Evolutionary conservation across 2,888 invertebrate genomes (phyloP).

Genomic region (Linnaemya vulpina): DNA sequence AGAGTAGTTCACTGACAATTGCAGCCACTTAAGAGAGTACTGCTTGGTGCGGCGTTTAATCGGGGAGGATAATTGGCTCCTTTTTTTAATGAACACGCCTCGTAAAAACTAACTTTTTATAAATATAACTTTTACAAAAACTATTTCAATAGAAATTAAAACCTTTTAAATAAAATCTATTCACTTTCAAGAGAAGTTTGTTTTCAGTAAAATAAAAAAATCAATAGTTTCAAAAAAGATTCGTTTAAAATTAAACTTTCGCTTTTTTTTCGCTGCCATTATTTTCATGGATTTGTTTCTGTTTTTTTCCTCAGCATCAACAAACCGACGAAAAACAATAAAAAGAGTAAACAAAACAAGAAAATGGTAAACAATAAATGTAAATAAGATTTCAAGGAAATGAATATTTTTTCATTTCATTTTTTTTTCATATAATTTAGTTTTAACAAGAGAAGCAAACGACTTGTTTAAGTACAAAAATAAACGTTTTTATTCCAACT

Average conservation of each 20-base stretch:
- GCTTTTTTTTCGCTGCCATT: constrained; percentile 23
- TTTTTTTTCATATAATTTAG: constrained; percentile 17
- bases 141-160: neutral
- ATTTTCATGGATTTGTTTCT: constrained; percentile 36
- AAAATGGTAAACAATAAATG: constrained; percentile 60
- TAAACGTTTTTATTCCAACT: neutral
- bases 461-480: neutral
- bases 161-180: too few species aligned
- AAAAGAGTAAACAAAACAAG: constrained; percentile 5
- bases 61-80: too few species aligned
- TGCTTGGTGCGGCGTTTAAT: too few species aligned
- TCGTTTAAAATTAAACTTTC: constrained; percentile 15
- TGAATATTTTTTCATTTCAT: constrained; percentile 46
- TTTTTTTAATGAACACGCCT: too few species aligned
- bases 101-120: too few species aligned
- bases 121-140: too few species aligned
- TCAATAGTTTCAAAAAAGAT: constrained; percentile 1
- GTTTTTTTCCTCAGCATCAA: neutral
- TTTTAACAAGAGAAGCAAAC: constrained; percentile 9
- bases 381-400: constrained; percentile 67
- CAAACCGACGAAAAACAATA: constrained; percentile 13
- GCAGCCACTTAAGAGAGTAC: too few species aligned
- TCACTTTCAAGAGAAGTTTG: neutral
- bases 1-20: too few species aligned
- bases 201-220: too few species aligned